Conservation (phyloP, 2,888 invertebrate genomes). For the Fragum sueziense region DNA sequence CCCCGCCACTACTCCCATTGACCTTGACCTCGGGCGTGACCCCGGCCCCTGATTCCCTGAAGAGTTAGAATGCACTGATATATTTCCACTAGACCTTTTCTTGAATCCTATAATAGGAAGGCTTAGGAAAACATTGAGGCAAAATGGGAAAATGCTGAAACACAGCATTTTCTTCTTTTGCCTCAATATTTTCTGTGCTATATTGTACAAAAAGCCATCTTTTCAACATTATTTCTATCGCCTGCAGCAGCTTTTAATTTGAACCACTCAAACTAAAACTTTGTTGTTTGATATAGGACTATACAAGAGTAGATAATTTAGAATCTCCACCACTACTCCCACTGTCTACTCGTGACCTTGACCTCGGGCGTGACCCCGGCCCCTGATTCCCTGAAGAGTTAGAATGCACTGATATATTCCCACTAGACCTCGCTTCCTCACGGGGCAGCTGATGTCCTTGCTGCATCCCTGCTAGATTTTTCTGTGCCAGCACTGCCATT, state of each 20-base stretch:
- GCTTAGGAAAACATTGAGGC: no score
- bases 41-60: constrained; percentile 30
- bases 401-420: constrained; percentile 45
- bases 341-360: constrained; percentile 35
- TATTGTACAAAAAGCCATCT: no score
- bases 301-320: constrained; percentile 58
- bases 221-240: no score
- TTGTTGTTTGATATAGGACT: background rate
- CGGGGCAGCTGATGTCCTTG: constrained; percentile 16
- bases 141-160: no score
- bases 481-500: constrained; percentile 53
- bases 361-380: constrained; percentile 14
- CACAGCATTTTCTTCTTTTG: no score
- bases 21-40: constrained; percentile 8
- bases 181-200: no score
- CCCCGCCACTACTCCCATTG: constrained; percentile 55
- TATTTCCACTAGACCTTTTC: constrained; percentile 26
- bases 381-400: constrained; percentile 33
- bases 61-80: constrained; percentile 44
- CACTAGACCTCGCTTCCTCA: constrained; percentile 17
- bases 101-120: no score
- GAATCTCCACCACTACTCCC: constrained; percentile 57
- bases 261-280: no score
- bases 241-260: no score
- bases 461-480: constrained; percentile 49